Conservation (phyloP, 2,888 invertebrate species). For the Yponomeuta malinellus region DNA sequence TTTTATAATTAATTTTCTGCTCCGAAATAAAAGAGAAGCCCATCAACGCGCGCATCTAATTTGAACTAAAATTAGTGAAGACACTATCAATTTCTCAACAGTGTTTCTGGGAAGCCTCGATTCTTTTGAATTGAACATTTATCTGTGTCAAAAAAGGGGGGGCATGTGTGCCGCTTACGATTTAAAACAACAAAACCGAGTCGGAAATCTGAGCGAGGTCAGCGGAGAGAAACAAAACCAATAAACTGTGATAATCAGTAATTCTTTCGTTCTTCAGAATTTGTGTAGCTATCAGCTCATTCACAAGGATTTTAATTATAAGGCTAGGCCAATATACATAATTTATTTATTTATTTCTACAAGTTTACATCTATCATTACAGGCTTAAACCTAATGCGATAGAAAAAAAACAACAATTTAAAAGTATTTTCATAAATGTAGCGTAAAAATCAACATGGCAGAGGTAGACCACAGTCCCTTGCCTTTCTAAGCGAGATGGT, state of each 20-base stretch:
- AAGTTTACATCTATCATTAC: no score
- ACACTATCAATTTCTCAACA: not conserved
- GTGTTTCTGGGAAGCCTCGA: not conserved
- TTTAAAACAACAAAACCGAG: not conserved
- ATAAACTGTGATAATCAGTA: not conserved
- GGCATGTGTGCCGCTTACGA: not conserved
- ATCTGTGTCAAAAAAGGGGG: not conserved
- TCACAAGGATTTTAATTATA: no score
- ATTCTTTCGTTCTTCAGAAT: no score
- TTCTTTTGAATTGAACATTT: not conserved
- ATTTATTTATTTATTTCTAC: no score
- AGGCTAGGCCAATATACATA: no score
- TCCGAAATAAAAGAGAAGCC: not conserved
- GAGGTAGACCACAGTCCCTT: no score
- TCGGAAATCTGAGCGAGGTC: not conserved
- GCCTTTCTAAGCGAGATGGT: no score
- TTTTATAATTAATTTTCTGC: not conserved
- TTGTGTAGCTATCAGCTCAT: no score
- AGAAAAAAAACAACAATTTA: no score
- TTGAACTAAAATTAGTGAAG: not conserved
- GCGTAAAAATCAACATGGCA: no score
- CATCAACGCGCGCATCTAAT: not conserved
- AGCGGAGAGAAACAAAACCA: not conserved
- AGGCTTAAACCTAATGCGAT: no score
- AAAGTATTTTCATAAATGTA: no score